Evolutionary conservation across 2,797 vertebrate species (phyloP).

Genomic region (Labeo calbasu): DNA sequence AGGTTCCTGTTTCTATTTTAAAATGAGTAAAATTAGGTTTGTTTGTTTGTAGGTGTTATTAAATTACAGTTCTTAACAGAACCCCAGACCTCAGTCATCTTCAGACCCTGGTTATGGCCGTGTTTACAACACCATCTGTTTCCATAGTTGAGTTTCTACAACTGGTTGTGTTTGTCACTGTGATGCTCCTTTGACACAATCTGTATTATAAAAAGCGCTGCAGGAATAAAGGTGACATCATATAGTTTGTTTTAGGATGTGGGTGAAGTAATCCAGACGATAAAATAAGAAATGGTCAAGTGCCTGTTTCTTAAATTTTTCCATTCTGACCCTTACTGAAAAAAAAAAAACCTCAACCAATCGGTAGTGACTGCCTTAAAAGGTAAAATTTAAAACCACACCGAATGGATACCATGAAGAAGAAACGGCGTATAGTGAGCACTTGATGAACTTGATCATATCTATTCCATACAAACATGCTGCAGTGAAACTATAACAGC

Average conservation of each 20-base stretch:
- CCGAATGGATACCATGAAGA: neutral
- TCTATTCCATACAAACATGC: neutral
- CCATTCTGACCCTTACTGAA: neutral
- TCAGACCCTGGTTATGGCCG: too few relatives aligned
- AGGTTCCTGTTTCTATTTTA: too few relatives aligned
- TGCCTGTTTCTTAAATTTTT: neutral
- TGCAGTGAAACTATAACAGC: neutral
- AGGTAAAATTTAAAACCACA: neutral
- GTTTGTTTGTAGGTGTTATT: neutral
- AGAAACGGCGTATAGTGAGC: rapidly evolving
- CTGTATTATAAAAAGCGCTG: neutral
- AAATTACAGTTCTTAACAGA: neutral
- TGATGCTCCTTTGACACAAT: neutral
- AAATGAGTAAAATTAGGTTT: too few relatives aligned
- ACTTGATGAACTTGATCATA: neutral
- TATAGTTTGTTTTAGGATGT: neutral
- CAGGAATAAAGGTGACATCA: neutral
- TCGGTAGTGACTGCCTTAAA: neutral
- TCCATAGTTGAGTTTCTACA: neutral
- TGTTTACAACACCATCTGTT: neutral
- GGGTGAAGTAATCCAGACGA: too few relatives aligned
- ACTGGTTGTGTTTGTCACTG: neutral
- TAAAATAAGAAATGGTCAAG: neutral
- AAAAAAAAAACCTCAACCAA: neutral
- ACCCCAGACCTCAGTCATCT: too few relatives aligned